These are phyloP conservation scores for Helicoverpa armigera DNA, from an alignment of 1,140 invertebrate genomes.

Conservation along the genomic window DNA sequence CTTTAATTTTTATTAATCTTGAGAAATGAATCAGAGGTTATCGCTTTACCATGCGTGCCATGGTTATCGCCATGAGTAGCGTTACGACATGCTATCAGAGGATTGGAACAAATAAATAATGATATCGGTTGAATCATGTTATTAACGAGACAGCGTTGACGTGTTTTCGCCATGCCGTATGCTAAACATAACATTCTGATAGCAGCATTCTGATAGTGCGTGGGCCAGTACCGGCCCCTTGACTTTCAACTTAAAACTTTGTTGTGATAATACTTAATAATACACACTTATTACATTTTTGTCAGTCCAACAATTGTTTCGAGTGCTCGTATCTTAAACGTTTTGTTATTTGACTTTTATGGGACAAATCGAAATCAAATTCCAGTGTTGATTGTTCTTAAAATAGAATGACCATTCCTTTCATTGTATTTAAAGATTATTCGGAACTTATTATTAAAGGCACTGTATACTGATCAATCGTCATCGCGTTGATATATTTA, in stretches of 20 bases:
- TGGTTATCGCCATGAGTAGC: constrained; percentile 57
- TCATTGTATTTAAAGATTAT: too few species aligned
- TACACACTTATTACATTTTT: not conserved
- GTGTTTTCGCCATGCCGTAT: constrained; percentile 23
- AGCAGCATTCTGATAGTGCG: constrained; percentile 8
- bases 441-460: too few species aligned
- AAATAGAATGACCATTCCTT: too few species aligned
- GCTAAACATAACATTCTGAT: constrained; percentile 16
- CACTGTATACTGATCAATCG: too few species aligned
- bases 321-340: not conserved
- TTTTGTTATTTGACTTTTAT: not conserved
- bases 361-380: not conserved
- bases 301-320: not conserved
- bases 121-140: constrained; percentile 49
- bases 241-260: constrained; percentile 16
- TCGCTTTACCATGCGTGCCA: constrained; percentile 55
- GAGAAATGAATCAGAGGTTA: constrained; percentile 55
- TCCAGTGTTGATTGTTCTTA: too few species aligned
- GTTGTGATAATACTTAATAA: not conserved
- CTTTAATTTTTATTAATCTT: constrained; percentile 40
- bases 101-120: constrained; percentile 41
- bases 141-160: constrained; percentile 30
- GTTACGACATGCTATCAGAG: constrained; percentile 38
- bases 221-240: constrained; percentile 19
- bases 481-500: not conserved